Evolutionary conservation across 2,113 vertebrate genomes (phyloP), one percentile per base, ranked within the genome.

Genomic region (Carassius carassius): DNA sequence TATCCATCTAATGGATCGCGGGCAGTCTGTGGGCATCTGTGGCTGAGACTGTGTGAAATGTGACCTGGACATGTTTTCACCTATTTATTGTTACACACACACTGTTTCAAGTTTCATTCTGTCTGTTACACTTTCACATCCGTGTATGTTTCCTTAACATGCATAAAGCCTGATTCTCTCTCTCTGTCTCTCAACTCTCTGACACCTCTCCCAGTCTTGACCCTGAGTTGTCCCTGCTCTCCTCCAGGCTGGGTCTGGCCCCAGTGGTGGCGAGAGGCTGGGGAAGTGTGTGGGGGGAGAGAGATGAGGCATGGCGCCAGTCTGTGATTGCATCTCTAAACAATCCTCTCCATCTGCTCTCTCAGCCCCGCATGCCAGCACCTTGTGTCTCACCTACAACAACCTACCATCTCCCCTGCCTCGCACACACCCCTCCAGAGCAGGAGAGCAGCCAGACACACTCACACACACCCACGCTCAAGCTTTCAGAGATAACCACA

Each of bases 261-360:
- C 79, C 78, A 72, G 76, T 23, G 47, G 83, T 76, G 85, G 74
- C 16, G 67, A n/a, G 74, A 70, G 65, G 16, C 58, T 49, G 84
- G 75, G 47, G 78, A 73, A 54, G 25, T 19, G 65, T 65, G 81
- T 75, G 74, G 78, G 58, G 67, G 84, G 77, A 70, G 76, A 69
- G 67, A 85, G 86, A 87, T 89, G 88, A 87, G 82, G 75, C 83
- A 85, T 89, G 80, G 80, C 80, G 60, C 84, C 83, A 74, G 80
- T 67, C 83, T 85, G 88, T 85, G 85, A 82, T 81, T 87, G 83
- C 88, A 80, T 70, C 88, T 89, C 84, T 58, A 82, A 89, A 87
- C 88, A 89, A 89, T 85, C 49, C 83, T 75, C 85, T 83, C 88
- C 88, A 89, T 89, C 86, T 87, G 85, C 86, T 86, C 80, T 23